These are phyloP conservation scores for Crenichthys baileyi DNA, from an alignment of 2,797 vertebrate genomes.

Conservation along the genomic window DNA sequence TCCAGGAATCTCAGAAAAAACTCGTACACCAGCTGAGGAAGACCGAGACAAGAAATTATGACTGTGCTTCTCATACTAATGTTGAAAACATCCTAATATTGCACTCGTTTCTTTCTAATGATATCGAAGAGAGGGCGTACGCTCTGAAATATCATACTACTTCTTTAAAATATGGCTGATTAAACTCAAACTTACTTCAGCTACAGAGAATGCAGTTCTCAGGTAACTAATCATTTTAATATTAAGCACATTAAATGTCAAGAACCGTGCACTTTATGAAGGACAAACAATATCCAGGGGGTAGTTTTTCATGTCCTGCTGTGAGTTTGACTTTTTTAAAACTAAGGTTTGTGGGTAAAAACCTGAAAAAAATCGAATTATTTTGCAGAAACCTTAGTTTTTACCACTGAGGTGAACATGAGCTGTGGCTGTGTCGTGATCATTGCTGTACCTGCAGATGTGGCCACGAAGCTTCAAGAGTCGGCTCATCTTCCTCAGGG, in stretches of 20 bases:
- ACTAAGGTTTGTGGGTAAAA: background rate
- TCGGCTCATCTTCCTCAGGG: constrained; percentile 93
- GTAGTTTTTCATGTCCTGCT: background rate
- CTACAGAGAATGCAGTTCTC: background rate
- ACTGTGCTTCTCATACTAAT: background rate
- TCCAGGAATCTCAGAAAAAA: constrained; percentile 95
- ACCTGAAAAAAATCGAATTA: background rate
- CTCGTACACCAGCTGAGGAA: constrained; percentile 88
- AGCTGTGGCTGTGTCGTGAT: background rate
- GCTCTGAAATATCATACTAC: background rate
- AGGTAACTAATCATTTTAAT: background rate
- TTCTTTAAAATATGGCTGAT: background rate
- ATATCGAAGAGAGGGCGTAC: background rate
- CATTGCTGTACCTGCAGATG: constrained; percentile 86
- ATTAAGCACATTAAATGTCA: background rate
- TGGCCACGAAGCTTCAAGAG: constrained; percentile 92
- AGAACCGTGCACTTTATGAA: background rate
- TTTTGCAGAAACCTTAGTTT: background rate
- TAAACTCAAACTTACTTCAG: background rate
- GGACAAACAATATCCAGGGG: background rate
- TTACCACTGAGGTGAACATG: background rate
- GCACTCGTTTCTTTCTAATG: background rate
- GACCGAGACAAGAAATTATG: constrained; percentile 6
- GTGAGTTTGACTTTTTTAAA: background rate
- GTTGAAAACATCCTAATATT: background rate